Conservation (phyloP, 2,888 invertebrate species). For the Loripinus fragilis region DNA sequence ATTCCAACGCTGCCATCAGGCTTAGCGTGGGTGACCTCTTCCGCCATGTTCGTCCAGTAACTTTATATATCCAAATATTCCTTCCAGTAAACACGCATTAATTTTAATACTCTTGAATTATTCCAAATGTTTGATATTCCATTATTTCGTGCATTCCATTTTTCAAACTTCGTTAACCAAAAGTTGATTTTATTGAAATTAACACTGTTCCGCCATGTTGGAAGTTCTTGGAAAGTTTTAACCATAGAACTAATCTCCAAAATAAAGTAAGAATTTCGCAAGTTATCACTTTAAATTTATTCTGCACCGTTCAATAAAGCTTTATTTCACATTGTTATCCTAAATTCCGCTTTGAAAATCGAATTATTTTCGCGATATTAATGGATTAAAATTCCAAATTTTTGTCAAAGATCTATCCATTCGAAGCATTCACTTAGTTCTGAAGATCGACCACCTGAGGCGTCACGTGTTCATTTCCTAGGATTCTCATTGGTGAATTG, state of each 20-base stretch:
- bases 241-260: neutral
- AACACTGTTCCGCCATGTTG: neutral
- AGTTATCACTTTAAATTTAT: neutral
- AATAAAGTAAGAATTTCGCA: neutral
- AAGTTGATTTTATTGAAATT: neutral
- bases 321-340: neutral
- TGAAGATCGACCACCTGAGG: too few relatives aligned
- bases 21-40: neutral
- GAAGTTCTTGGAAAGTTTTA: neutral
- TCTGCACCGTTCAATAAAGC: neutral
- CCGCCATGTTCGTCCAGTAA: neutral
- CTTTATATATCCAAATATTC: neutral
- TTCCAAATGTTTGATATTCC: neutral
- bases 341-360: neutral
- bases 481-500: too few relatives aligned
- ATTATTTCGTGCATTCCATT: too few relatives aligned
- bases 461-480: too few relatives aligned
- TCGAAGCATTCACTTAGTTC: constrained; percentile 2
- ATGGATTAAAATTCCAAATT: neutral
- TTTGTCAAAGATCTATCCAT: neutral
- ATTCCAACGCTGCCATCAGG: neutral
- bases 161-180: neutral
- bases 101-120: neutral
- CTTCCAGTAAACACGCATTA: neutral
- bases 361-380: neutral